Conservation (phyloP, 2,113 vertebrate species). For the Gobius niger region DNA sequence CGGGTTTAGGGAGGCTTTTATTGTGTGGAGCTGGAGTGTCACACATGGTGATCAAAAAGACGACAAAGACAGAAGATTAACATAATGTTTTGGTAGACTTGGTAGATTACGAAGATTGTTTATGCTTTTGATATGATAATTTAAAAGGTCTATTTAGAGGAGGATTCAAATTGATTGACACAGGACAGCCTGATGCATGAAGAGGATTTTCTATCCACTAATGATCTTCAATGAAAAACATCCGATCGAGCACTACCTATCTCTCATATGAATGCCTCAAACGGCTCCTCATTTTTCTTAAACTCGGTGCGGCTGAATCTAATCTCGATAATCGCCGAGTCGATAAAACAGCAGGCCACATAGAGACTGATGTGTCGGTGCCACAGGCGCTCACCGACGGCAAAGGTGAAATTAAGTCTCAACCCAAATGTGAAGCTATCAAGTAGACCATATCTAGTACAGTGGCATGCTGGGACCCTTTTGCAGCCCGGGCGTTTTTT, state of each 20-base stretch:
- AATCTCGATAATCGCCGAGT: conserved; percentile 8
- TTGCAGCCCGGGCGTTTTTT: too few relatives aligned
- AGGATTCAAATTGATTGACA: not conserved
- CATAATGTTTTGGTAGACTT: too few relatives aligned
- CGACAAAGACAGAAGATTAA: too few relatives aligned
- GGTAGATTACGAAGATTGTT: too few relatives aligned
- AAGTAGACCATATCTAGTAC: too few relatives aligned
- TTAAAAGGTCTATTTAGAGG: not conserved
- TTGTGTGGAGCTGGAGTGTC: too few relatives aligned
- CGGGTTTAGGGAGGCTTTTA: too few relatives aligned
- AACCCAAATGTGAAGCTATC: too few relatives aligned
- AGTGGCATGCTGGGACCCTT: too few relatives aligned
- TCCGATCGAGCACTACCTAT: not conserved
- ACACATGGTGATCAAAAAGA: too few relatives aligned
- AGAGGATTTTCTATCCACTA: conserved; percentile 2
- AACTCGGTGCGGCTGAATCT: not conserved
- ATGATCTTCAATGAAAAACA: not conserved
- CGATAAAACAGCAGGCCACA: not conserved
- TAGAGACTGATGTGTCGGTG: not conserved
- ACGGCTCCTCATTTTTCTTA: conserved; percentile 5
- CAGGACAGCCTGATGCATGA: not conserved
- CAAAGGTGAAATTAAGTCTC: not conserved
- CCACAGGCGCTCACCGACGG: not conserved
- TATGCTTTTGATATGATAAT: too few relatives aligned
- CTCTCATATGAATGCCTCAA: not conserved